These are phyloP conservation scores for Thalassaphorura encarpata DNA, from an alignment of 1,140 invertebrate species.

Conservation along the genomic window DNA sequence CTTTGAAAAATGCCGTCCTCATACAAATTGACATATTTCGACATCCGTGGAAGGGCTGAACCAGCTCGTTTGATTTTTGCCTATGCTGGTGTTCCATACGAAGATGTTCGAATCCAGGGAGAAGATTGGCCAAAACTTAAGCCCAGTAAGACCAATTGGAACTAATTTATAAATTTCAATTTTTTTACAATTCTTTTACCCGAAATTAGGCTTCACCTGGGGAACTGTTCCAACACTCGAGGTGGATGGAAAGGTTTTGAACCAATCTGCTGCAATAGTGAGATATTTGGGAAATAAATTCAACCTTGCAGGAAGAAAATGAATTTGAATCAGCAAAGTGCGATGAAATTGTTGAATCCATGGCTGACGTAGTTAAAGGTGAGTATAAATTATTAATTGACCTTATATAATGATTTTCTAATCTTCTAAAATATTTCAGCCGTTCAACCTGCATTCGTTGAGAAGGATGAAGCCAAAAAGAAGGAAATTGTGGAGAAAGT, in stretches of 20 bases:
- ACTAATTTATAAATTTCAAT: too few species aligned
- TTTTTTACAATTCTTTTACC: not conserved
- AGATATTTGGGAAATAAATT: slow-evolving; percentile 3
- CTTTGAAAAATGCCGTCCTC: not conserved
- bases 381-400: too few species aligned
- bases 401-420: too few species aligned
- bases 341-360: too few species aligned
- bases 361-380: too few species aligned
- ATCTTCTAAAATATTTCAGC: too few species aligned
- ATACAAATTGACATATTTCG: slow-evolving; percentile 9
- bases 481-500: not conserved
- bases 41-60: not conserved
- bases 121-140: not conserved
- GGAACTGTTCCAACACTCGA: not conserved
- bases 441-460: too few species aligned
- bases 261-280: slow-evolving; percentile 5
- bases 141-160: not conserved
- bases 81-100: not conserved
- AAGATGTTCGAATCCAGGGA: slow-evolving; percentile 9
- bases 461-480: slow-evolving; percentile 8
- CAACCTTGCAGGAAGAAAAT: too few species aligned
- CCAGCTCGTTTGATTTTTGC: slow-evolving; percentile 1
- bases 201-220: not conserved
- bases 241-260: slow-evolving; percentile 2
- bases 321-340: too few species aligned